Base-by-base conservation (phyloP, 2,888 invertebrate species). In the Toxonevra muliebris region DNA sequence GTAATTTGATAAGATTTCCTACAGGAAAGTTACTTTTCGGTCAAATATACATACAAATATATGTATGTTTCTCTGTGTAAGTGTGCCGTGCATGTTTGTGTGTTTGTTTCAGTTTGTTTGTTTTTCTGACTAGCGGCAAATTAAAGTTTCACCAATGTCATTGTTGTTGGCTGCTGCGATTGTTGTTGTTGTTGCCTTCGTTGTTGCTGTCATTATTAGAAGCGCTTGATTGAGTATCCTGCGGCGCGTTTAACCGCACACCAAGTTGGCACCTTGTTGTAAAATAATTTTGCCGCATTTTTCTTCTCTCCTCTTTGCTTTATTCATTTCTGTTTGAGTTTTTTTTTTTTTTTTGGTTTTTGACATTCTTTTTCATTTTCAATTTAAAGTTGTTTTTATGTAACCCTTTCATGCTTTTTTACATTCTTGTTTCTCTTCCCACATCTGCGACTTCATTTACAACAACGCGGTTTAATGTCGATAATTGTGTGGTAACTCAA, bases 211-310 rank as follows among this genome's bases (percentile, higher is more conserved):
- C 70, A 72, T 72, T 68, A 74, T 72, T 73, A 71, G 73, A 72
- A 69, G 62, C 66, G 69, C 66, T 70, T 74, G 75, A 74, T 75
- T 74, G 70, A 73, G 69, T 74, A 69, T 67, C 72, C 70, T 71
- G 74, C 65, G 75, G 74, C 68, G 71, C 59, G 66, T 69, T 69
- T 69, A 71, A 71, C 72, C 68, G 60, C 71, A 68, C 50, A 4
- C 50, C 50, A 15, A 15, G n/a, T 15, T 13, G 4, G 73, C 69
- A 73, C 57, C 55, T 63, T 57, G 63, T 55, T 63, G 40, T 43
- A 20, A 52, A 55, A 55, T 73, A 69, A 71, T 73, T 73, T 62
- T 68, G 70, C 70, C 66, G 72, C 67, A 30, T 30, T 30, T 30
- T 30, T 30, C 30, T 30, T 30, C 30, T 30, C 30, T 30, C 30